A percentile compares a stretch with the other conserved stretches of the same genome.
These are phyloP conservation scores for Artibeus lituratus DNA, from an alignment of 2,797 vertebrate genomes.

Conservation along the genomic window DNA sequence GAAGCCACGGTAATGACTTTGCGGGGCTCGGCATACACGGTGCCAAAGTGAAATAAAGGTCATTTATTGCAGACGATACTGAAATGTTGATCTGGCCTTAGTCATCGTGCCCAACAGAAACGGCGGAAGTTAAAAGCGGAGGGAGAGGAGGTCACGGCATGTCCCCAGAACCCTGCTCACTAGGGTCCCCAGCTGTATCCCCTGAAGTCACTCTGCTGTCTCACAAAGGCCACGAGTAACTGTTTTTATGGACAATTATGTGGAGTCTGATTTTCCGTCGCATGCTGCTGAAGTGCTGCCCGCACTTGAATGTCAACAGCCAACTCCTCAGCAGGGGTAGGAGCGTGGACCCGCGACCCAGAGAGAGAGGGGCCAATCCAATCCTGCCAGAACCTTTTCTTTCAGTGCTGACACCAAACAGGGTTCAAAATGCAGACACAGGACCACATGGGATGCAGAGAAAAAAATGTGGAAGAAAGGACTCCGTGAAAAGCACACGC, in stretches of 20 bases:
- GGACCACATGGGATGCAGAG: not conserved
- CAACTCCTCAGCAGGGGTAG: not conserved
- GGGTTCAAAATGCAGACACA: not conserved
- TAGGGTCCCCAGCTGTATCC: not conserved
- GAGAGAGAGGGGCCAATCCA: not conserved
- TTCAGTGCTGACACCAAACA: not conserved
- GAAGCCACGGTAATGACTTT: not conserved
- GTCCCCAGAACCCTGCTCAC: not conserved
- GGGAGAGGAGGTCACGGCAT: not conserved
- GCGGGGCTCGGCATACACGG: not conserved
- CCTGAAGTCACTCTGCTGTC: not conserved
- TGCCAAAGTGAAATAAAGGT: not conserved
- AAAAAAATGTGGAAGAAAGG: not conserved
- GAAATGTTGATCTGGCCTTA: not conserved
- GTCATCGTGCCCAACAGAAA: not conserved
- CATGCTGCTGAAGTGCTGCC: not conserved
- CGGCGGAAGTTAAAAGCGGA: not conserved
- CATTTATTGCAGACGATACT: not conserved
- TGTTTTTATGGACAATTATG: not conserved
- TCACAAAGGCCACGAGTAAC: not conserved
- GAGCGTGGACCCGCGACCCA: not conserved
- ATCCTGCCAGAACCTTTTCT: not conserved
- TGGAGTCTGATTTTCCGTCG: not conserved
- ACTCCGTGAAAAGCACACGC: not conserved
- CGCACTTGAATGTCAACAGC: not conserved